Base-by-base conservation (phyloP, 2,888 invertebrate genomes). In the Acleris cristana region DNA sequence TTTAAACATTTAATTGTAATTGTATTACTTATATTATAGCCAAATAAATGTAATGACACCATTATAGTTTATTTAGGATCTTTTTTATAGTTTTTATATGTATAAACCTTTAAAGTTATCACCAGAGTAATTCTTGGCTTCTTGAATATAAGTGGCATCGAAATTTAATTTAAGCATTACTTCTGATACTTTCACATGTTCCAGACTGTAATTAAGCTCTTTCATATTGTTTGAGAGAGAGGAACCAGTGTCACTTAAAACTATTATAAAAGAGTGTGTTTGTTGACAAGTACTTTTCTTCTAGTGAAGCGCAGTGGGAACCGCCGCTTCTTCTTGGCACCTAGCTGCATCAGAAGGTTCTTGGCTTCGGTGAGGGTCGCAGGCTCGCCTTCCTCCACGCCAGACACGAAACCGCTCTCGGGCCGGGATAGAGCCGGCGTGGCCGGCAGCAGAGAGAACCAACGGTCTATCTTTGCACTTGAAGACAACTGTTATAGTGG, bases 321-420 rank as follows among this genome's bases (percentile, higher is more conserved):
- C 80, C 96, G 95, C 74, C 95, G 92, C 82, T 95, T 95, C 83
- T 96, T 96, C 85, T 95, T 94, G 55, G 94, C 94, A 76, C 95
- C 95, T 65, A 96, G 89, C 82, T 96, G 95, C 30, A 95, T 94
- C 72, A 96, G 93, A 58, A 96, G 94, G 72, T 94, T 94, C 77
- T 94, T 94, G 70, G 95, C 95, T 80, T 96, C 95, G 54, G 95
- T 93, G 69, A 96, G 94, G 12, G 95, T 94, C 12, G 86, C 94
- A 63, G 93, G 95, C 79, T 94, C 95, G 71, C 77, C 77, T 54
- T 90, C 91, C 66, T 94, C 94, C 65, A 95, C 94, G 30, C 95
- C 95, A 23, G 95, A 96, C 45, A 96, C 94, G 85, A 96, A 96
- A 14, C 96, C 96, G 81, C 96, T 96, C 84, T 96, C 96, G 0